Percentiles rank a stretch among this genome's conserved stretches.
These are phyloP conservation scores for Lathronympha strigana DNA, from an alignment of 2,888 invertebrate species.

Conservation along the genomic window DNA sequence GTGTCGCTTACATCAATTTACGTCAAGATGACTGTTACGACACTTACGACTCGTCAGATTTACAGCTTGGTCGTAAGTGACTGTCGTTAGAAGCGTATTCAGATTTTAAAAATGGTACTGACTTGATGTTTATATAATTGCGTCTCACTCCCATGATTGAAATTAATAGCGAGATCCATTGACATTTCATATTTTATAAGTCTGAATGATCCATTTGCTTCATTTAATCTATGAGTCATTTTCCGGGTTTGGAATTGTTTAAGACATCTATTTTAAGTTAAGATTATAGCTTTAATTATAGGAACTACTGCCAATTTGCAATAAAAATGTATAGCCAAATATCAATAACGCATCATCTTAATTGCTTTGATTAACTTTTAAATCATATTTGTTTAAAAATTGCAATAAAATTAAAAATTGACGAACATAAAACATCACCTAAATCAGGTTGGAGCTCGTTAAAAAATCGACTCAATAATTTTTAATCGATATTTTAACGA, in stretches of 20 bases:
- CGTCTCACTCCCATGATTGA: background rate
- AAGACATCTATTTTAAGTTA: background rate
- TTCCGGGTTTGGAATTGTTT: background rate
- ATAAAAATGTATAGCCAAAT: no score
- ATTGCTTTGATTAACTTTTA: background rate
- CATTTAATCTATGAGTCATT: background rate
- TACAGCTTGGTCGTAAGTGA: background rate
- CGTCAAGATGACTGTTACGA: background rate
- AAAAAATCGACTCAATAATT: slow-evolving; percentile 21
- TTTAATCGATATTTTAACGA: slow-evolving; percentile 33
- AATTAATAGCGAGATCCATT: background rate
- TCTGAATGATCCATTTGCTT: background rate
- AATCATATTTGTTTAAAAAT: slow-evolving; percentile 6
- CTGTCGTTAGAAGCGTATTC: background rate
- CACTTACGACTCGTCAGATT: slow-evolving; percentile 15
- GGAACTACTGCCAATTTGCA: no score
- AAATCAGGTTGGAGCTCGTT: slow-evolving; percentile 12
- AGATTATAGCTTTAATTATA: background rate
- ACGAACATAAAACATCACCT: background rate
- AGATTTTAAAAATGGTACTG: background rate
- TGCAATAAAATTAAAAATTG: slow-evolving; percentile 6
- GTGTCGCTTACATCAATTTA: slow-evolving; percentile 18
- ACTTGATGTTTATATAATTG: background rate
- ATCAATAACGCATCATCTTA: background rate
- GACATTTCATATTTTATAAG: background rate